Conservation (phyloP, 2,797 vertebrate genomes). For the Lateolabrax maculatus region DNA sequence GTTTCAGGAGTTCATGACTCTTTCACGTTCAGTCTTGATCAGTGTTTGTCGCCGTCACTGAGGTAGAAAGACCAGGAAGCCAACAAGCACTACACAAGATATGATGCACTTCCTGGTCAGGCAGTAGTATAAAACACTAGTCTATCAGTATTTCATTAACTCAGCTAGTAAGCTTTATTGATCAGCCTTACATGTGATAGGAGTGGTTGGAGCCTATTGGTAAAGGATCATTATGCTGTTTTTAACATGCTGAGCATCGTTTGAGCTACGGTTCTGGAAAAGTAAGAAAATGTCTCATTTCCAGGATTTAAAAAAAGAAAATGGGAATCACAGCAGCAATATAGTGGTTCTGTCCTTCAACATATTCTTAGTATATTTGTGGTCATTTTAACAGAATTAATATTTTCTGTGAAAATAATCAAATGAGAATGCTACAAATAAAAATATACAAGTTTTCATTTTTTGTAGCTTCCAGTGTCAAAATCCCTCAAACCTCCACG, state of each 20-base stretch:
- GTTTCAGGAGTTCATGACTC: conserved; percentile 61
- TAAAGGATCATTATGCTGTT: conserved; percentile 57
- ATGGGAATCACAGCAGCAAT: neutral
- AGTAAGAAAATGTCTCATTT: neutral
- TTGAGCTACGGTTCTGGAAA: conserved; percentile 1
- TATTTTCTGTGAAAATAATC: neutral
- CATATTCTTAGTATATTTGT: neutral
- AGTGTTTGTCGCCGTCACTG: conserved; percentile 51
- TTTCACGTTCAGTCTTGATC: conserved; percentile 58
- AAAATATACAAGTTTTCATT: neutral
- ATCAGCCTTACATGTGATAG: conserved; percentile 58
- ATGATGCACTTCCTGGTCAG: conserved; percentile 57
- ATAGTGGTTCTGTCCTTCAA: neutral
- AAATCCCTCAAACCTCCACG: neutral
- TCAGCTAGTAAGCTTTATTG: conserved; percentile 60
- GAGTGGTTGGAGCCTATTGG: conserved; percentile 20
- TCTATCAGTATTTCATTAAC: conserved; percentile 65
- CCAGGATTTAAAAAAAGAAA: neutral
- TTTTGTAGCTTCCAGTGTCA: neutral
- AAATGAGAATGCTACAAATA: neutral
- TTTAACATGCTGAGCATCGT: conserved; percentile 50
- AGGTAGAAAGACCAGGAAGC: conserved; percentile 61
- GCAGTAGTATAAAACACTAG: conserved; percentile 65
- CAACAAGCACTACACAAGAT: conserved; percentile 64
- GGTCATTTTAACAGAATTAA: neutral